phyloP scores from a whole-genome alignment of 2,113 vertebrate genomes.

The Osmerus mordax region DNA sequence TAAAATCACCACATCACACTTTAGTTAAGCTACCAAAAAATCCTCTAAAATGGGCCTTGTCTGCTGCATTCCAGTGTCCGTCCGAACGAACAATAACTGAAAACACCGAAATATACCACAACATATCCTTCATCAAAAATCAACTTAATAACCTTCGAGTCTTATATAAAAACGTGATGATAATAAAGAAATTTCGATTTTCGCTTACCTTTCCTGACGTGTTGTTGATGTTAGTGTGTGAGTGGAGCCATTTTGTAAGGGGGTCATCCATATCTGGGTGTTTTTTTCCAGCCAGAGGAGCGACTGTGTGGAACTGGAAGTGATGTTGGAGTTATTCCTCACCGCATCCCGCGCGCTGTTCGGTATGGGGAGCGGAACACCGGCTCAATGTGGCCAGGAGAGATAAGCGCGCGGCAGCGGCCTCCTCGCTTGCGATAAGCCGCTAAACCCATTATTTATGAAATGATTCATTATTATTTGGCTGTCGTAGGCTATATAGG shows the following conservation, averaged over 20 bases:
- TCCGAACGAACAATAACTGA: constrained; percentile 46
- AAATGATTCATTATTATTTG: constrained; percentile 97
- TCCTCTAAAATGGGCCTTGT: constrained; percentile 47
- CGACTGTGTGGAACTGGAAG: constrained; percentile 69
- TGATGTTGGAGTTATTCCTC: constrained; percentile 75
- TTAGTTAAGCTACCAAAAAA: neutral
- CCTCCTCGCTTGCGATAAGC: constrained; percentile 90
- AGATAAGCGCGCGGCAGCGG: constrained; percentile 86
- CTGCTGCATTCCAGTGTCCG: constrained; percentile 43
- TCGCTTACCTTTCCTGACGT: constrained; percentile 79
- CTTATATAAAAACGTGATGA: no score
- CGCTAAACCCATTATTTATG: constrained; percentile 91
- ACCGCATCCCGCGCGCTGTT: constrained; percentile 83
- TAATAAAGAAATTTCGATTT: constrained; percentile 13
- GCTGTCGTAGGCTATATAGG: constrained; percentile 76
- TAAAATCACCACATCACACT: no score
- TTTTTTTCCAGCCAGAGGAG: constrained; percentile 66
- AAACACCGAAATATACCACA: constrained; percentile 21
- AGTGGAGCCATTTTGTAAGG: constrained; percentile 90
- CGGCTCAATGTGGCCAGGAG: constrained; percentile 87
- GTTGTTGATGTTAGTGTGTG: constrained; percentile 83
- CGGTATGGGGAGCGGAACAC: constrained; percentile 89
- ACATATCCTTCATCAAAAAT: constrained; percentile 21
- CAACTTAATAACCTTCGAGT: no score
- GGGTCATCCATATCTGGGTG: constrained; percentile 83